phyloP scores from a whole-genome alignment of 2,797 vertebrate genomes.

The Onychomys leucogaster region DNA sequence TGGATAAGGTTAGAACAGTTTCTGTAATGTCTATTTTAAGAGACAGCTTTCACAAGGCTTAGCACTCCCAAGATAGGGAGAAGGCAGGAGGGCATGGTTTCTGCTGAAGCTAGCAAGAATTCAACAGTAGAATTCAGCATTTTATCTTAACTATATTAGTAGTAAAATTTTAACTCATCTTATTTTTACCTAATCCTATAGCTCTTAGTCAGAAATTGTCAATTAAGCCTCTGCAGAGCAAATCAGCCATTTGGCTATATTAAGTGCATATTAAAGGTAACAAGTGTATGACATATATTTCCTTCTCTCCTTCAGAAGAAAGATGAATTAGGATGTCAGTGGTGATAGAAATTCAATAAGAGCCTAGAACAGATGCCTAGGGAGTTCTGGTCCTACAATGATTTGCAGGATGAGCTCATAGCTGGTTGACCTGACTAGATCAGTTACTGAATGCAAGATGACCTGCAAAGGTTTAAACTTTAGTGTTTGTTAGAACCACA shows the following conservation, averaged over 20 bases:
- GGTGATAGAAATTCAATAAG: neutral
- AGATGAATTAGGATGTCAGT: neutral
- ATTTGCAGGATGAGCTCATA: neutral
- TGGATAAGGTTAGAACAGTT: neutral
- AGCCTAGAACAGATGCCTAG: neutral
- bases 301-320: neutral
- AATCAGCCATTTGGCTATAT: neutral
- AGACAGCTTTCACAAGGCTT: neutral
- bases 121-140: neutral
- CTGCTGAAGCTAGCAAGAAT: neutral
- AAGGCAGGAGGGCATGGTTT: neutral
- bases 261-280: neutral
- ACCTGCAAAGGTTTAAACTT: neutral
- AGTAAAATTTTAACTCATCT: neutral
- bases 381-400: neutral
- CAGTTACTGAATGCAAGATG: neutral
- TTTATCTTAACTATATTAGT: neutral
- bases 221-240: neutral
- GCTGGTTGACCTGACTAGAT: neutral
- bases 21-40: neutral
- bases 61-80: neutral
- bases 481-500: neutral
- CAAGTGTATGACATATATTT: neutral
- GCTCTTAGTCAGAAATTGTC: neutral
- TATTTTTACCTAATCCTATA: neutral